phyloP scores from a whole-genome alignment of 2,113 vertebrate genomes.

The Chrysemys picta region DNA sequence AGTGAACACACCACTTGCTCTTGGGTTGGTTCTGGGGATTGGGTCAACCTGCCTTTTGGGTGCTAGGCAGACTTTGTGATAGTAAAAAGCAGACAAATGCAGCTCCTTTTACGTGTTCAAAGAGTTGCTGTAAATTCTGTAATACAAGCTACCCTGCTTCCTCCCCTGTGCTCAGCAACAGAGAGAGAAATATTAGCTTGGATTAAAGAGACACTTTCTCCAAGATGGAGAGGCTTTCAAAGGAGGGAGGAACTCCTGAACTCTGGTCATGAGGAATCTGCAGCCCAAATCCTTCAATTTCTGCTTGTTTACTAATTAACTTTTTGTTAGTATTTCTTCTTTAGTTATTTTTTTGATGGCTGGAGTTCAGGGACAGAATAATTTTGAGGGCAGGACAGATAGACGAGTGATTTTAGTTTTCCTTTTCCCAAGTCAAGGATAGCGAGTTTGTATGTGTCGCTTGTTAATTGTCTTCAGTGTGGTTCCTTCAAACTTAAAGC shows the following conservation, averaged over 20 bases:
- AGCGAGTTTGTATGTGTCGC: neutral
- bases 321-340: neutral
- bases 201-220: neutral
- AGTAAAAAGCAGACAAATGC: neutral
- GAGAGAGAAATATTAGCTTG: neutral
- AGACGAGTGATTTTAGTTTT: neutral
- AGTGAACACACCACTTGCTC: neutral
- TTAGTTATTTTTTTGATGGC: neutral
- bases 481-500: neutral
- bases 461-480: neutral
- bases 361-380: neutral
- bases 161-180: neutral
- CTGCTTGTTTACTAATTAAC: neutral
- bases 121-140: neutral
- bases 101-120: neutral
- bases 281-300: neutral
- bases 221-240: neutral
- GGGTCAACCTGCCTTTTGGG: neutral
- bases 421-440: neutral
- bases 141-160: neutral
- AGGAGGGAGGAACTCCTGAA: neutral
- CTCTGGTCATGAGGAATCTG: neutral
- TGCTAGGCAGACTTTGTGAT: neutral
- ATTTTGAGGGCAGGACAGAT: neutral
- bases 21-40: slow-evolving; percentile 37